phyloP scores from a whole-genome alignment of 1,140 invertebrate species.

The Drosophila asahinai region DNA sequence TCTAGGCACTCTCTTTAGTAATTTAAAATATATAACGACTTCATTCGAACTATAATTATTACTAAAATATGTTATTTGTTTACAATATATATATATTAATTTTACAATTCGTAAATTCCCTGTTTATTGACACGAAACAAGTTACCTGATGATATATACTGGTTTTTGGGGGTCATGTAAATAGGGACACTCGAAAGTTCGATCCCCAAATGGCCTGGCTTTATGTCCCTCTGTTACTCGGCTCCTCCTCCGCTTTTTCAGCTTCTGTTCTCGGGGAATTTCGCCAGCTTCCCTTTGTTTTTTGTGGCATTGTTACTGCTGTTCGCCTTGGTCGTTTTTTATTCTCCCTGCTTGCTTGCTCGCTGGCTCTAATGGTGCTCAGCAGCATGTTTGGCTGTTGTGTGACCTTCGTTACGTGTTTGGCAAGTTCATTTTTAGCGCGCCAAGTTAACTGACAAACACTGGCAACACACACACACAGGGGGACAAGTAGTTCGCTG shows the following conservation, averaged over 20 bases:
- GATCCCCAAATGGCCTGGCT: conserved; percentile 23
- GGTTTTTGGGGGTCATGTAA: conserved; percentile 4
- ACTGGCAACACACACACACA: conserved; percentile 43
- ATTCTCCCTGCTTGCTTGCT: conserved; percentile 11
- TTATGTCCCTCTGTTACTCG: background rate
- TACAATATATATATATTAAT: background rate
- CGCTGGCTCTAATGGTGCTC: conserved; percentile 54
- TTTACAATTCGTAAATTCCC: too few relatives aligned
- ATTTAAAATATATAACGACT: too few relatives aligned
- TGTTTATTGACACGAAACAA: background rate
- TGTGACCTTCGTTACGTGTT: conserved; percentile 82
- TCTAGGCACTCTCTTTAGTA: too few relatives aligned
- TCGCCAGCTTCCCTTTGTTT: conserved; percentile 19
- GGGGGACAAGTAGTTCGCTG: conserved; percentile 57
- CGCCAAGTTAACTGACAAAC: conserved; percentile 67
- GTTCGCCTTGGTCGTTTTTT: background rate
- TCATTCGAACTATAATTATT: too few relatives aligned
- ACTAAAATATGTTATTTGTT: background rate
- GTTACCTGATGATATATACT: background rate
- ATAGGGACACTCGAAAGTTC: conserved; percentile 22
- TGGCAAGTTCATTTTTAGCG: conserved; percentile 81
- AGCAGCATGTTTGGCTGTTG: conserved; percentile 46
- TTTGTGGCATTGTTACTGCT: conserved; percentile 9
- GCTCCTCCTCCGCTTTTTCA: conserved; percentile 1
- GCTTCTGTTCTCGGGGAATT: conserved; percentile 7